A percentile compares a stretch with the other conserved stretches of the same genome.
Evolutionary conservation across 2,797 vertebrate genomes (phyloP).

Genomic region (Pagetopsis macropterus): DNA sequence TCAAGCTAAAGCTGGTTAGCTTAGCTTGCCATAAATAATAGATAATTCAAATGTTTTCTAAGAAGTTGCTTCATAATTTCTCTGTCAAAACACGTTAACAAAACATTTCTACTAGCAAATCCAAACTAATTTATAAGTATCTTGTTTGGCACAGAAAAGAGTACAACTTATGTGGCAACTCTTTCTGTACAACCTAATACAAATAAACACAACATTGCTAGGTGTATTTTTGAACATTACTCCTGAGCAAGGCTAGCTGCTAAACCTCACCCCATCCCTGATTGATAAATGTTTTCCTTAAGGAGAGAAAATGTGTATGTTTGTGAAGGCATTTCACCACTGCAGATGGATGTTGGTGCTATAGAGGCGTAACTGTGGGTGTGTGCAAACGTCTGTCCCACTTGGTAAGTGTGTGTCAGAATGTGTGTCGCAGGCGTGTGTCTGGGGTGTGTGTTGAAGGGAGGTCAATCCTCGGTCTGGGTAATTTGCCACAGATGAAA

Average conservation of each 20-base stretch:
- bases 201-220: not conserved
- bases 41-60: not conserved
- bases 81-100: not conserved
- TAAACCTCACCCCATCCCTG: too few species aligned
- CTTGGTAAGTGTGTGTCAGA: slow-evolving; percentile 53
- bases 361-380: slow-evolving; percentile 17
- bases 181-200: not conserved
- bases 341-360: slow-evolving; percentile 4
- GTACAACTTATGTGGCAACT: not conserved
- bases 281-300: not conserved
- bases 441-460: slow-evolving; percentile 66
- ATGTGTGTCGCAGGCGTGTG: slow-evolving; percentile 64
- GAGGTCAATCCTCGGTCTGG: slow-evolving; percentile 81
- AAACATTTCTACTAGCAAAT: not conserved
- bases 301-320: not conserved
- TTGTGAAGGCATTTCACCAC: slow-evolving; percentile 4
- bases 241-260: not conserved
- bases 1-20: not conserved
- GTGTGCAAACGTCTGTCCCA: slow-evolving; percentile 34
- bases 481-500: slow-evolving; percentile 85
- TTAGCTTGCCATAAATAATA: not conserved
- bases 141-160: not conserved
- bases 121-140: not conserved
- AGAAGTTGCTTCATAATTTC: too few species aligned
- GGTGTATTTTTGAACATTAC: not conserved